Base-by-base conservation (phyloP, 2,113 vertebrate genomes). In the Candoia aspera region DNA sequence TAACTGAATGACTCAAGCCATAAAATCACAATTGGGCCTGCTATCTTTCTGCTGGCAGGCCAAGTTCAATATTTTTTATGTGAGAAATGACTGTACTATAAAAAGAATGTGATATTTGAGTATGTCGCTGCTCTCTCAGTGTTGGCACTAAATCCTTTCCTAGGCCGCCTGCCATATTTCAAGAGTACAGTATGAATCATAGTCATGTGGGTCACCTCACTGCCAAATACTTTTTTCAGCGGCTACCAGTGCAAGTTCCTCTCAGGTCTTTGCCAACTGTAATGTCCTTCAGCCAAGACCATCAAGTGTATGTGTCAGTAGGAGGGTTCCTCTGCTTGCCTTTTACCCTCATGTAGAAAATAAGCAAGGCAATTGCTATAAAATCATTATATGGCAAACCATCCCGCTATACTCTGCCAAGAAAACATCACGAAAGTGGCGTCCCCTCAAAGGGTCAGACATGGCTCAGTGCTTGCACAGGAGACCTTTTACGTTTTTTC, bases 71-170 rank as follows among this genome's bases (percentile, higher is more conserved):
- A 98, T 98, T 98, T 98, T 98, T 97, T 97, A 97, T 97, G 93
- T 97, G 97, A 98, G 96, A 96, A 97, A 97, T 97, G 97, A 97
- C 95, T 97, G 96, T 97, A 94, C 98, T 98, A 98, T 98, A 98
- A 98, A 98, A 98, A 98, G 98, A 97, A 98, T 97, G 97, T 97
- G 97, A 98, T 98, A 98, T 97, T 98, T 98, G 97, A 98, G 98
- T 97, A 95, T 95, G 97, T 98, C 97, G 97, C 97, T 97, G 96
- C 96, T 97, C 94, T 94, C 94, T 96, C 94, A 10, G 94, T 91
- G 96, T 97, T 98, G 97, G 96, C 96, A 97, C 95, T 92, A 49
- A 62, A 97, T 97, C 96, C 94, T 97, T 97, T 96, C 96, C 97
- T 92, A 97, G 95, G 94, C 96, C 97, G 97, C 95, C 96, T 97